Conservation (phyloP, 2,888 invertebrate species). For the Sericinus montela region DNA sequence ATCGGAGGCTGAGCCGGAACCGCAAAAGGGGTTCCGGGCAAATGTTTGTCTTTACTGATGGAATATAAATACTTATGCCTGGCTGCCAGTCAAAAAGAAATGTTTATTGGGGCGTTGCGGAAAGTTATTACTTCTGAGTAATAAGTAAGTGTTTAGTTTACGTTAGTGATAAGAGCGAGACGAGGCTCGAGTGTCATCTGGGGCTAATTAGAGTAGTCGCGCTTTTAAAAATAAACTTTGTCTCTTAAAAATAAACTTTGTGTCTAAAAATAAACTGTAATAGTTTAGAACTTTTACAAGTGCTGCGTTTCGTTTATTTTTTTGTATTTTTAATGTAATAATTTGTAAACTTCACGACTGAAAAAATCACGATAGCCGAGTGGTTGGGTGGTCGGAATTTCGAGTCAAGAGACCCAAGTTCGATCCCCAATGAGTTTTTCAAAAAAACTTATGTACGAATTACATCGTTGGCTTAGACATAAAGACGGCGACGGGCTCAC, state of each 20-base stretch:
- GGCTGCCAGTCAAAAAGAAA: constrained; percentile 28
- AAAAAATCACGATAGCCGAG: no score
- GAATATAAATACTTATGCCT: constrained; percentile 39
- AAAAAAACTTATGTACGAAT: no score
- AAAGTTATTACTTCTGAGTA: constrained; percentile 22
- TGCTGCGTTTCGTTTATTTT: neutral
- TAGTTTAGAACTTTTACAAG: constrained; percentile 10
- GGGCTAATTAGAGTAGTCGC: constrained; percentile 1
- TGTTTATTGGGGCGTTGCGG: constrained; percentile 26
- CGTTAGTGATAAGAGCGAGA: constrained; percentile 13
- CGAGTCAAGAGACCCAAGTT: no score
- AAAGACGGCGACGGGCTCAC: no score
- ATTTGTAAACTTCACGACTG: no score
- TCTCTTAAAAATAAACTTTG: constrained; percentile 12
- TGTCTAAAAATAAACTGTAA: neutral
- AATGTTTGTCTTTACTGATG: constrained; percentile 49
- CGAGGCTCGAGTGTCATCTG: constrained; percentile 4
- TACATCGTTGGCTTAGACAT: no score
- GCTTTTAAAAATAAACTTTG: constrained; percentile 12
- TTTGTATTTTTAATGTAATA: no score
- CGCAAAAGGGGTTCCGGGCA: constrained; percentile 29
- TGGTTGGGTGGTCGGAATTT: no score
- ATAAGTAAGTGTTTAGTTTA: constrained; percentile 17
- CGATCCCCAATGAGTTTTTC: no score
- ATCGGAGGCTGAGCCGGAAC: constrained; percentile 22